Base-by-base conservation (phyloP, 2,888 invertebrate genomes). In the Pomacea canaliculata region DNA sequence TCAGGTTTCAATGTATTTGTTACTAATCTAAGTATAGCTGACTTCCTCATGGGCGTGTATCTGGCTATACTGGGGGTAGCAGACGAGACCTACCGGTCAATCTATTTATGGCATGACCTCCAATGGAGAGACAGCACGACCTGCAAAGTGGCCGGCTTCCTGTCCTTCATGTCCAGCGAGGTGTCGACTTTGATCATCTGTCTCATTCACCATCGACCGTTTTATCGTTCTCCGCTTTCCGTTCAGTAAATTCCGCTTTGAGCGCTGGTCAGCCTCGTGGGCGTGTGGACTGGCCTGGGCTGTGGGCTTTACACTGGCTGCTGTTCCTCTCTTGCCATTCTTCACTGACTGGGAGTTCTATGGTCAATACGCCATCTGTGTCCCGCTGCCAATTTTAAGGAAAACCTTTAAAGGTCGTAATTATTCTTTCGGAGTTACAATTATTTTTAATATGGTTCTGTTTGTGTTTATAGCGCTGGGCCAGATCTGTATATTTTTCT, bases 131-230 rank as follows among this genome's bases (percentile, higher is more conserved):
- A 76, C 66, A 83, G 84, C n/a, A n/a, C 27, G 7, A 68, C 71
- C 9, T 86, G 86, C 70, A 76, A 78, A 46, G 3, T 85, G 69
- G 83, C 85, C 5, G 86, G 86, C 18, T 76, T 81, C 37, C 56
- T 84, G 19, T 79, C 83, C 2, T 78, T 83, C 5, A 23, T 85
- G 48, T 93, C 93, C 76, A 93, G 93, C 77, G 93, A 94, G 86
- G 93, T 93, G 7, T 94, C 94, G 0, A 93, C 93, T 2, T 86
- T 93, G 78, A 92, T 93, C 71, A 90, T 94, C 19, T 92, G 93
- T 0, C 83, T 94, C 79, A 93, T 94, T 94, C 74, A 94, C 94
- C 1, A 92, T 93, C 90, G 94, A 94, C 86, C 92, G 94, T 19
- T 92, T 93, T 82, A 91, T 93, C 80, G 93, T 93, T 1, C 93